Evolutionary conservation across 30 jellyfish, hydroid and myxozoan genomes (phyloP).

Genomic region (Aurelia sp.): DNA sequence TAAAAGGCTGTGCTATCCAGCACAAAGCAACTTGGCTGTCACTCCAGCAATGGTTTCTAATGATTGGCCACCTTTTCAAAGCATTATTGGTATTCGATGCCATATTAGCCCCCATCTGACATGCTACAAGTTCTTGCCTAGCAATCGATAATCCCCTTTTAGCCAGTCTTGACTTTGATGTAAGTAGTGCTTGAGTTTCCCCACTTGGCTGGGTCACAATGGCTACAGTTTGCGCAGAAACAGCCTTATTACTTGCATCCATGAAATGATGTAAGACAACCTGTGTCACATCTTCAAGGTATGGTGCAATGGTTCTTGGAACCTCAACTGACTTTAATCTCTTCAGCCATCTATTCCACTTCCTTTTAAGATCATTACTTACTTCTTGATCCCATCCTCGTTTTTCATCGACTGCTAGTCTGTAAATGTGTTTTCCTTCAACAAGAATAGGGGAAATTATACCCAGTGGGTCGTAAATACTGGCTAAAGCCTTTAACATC

Average conservation of each 20-base stretch:
- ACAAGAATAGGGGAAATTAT: not conserved
- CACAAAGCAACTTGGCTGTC: conserved; percentile 47
- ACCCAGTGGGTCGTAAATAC: too few relatives aligned
- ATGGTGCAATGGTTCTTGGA: conserved; percentile 58
- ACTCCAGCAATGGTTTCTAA: conserved; percentile 43
- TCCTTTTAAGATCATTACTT: conserved; percentile 29
- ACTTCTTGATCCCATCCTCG: conserved; percentile 46
- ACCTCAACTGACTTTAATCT: conserved; percentile 19
- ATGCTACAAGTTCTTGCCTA: conserved; percentile 58
- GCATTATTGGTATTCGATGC: conserved; percentile 60
- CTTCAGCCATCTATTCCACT: conserved; percentile 29
- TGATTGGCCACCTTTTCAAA: conserved; percentile 42
- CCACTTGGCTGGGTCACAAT: conserved; percentile 35
- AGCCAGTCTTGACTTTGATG: conserved; percentile 55
- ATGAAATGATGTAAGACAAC: conserved; percentile 44
- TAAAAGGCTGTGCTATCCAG: conserved; percentile 23
- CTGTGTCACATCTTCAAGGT: conserved; percentile 30
- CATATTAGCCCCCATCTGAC: conserved; percentile 62
- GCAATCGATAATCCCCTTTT: conserved; percentile 60
- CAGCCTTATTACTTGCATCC: conserved; percentile 65
- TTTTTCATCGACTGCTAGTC: conserved; percentile 65
- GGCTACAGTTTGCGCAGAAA: conserved; percentile 33
- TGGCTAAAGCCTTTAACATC: too few relatives aligned
- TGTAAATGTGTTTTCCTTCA: conserved; percentile 48
- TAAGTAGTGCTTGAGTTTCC: conserved; percentile 26